Conservation (phyloP, 2,113 vertebrate genomes). For the Ptychochromis oligacanthus region DNA sequence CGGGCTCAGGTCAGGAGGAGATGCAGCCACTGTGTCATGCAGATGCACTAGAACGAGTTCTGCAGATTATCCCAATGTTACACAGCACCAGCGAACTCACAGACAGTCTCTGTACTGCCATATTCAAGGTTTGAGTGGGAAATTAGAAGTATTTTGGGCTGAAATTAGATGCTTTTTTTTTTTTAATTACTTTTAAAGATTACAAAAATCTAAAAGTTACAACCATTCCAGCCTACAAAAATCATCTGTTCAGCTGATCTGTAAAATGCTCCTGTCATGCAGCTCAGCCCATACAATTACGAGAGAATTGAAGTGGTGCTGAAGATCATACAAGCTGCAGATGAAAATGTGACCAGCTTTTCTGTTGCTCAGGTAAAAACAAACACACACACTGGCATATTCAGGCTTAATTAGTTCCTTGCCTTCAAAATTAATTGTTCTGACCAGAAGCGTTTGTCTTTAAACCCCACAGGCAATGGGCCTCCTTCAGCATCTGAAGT, state of each 20-base stretch:
- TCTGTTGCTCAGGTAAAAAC: conserved; percentile 84
- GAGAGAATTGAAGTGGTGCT: conserved; percentile 91
- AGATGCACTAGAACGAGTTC: conserved; percentile 79
- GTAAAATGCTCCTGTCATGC: conserved; percentile 24
- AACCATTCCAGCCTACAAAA: neutral
- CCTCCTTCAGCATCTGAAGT: conserved; percentile 91
- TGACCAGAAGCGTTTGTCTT: neutral
- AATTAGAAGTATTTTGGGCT: neutral
- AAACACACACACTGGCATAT: neutral
- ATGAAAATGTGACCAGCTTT: conserved; percentile 83
- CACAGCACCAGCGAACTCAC: conserved; percentile 84
- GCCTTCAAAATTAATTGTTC: neutral
- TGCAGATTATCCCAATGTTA: conserved; percentile 87
- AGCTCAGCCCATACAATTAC: conserved; percentile 97
- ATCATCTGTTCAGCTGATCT: neutral
- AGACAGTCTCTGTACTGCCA: conserved; percentile 82
- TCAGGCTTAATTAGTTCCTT: neutral
- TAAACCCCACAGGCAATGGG: conserved; percentile 82
- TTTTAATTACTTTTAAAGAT: neutral
- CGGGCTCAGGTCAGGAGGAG: neutral
- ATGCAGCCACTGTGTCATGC: conserved; percentile 55
- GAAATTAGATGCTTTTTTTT: neutral
- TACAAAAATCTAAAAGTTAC: neutral
- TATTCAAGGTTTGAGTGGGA: conserved; percentile 84
- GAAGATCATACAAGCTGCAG: conserved; percentile 87